Percentiles rank a stretch among this genome's conserved stretches.
Evolutionary conservation across 2,888 invertebrate species (phyloP).

Genomic region (Cerastoderma edule): DNA sequence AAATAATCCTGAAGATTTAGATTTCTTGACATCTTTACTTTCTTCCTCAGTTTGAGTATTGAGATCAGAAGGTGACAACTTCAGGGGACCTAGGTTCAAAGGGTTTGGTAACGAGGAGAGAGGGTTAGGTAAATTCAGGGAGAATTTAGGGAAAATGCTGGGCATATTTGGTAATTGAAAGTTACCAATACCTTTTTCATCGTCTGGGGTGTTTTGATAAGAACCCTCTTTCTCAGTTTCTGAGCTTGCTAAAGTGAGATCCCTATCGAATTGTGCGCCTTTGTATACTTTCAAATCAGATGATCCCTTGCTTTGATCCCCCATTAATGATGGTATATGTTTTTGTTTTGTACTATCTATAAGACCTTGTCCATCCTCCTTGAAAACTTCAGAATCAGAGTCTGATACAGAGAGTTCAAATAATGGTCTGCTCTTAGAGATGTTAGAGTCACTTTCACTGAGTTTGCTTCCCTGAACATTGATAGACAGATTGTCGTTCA

Average conservation of each 20-base stretch:
- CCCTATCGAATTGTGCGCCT: too few relatives aligned
- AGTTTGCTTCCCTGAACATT: background rate
- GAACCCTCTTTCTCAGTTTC: background rate
- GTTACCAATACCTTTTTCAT: conserved; percentile 15
- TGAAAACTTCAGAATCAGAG: conserved; percentile 1
- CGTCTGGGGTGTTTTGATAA: background rate
- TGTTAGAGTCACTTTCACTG: background rate
- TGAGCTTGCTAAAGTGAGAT: background rate
- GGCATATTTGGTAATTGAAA: conserved; percentile 16
- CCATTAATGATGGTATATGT: too few relatives aligned
- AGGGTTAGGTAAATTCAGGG: conserved; percentile 12
- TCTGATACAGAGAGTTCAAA: background rate
- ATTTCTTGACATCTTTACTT: conserved; percentile 1
- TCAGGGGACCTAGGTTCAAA: conserved; percentile 15
- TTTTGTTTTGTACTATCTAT: too few relatives aligned
- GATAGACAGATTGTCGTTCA: conserved; percentile 33
- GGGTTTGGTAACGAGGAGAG: conserved; percentile 13
- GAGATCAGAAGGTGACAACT: conserved; percentile 12
- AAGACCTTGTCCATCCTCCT: background rate
- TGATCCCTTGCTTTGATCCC: too few relatives aligned
- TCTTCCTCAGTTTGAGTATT: background rate
- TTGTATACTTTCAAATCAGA: too few relatives aligned
- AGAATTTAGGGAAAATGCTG: conserved; percentile 12
- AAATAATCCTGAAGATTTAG: conserved; percentile 11
- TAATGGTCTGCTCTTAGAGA: conserved; percentile 1